Conservation (phyloP, 1,140 invertebrate species). For the Leucophenga varia region DNA sequence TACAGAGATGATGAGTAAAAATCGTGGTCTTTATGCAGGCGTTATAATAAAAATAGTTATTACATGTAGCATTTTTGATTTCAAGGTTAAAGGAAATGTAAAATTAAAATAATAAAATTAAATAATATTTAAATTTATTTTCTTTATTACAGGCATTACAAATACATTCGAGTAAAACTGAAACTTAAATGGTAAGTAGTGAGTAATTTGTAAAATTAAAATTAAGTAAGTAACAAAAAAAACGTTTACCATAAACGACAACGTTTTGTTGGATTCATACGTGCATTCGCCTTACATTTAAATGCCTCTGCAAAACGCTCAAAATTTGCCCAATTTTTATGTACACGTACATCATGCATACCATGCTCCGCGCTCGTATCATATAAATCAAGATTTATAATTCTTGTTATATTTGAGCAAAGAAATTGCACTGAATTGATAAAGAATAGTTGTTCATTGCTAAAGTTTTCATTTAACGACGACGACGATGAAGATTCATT, state of each 20-base stretch:
- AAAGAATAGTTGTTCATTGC: constrained; percentile 28
- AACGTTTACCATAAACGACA: constrained; percentile 28
- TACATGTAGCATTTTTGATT: too few species aligned
- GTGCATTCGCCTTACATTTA: constrained; percentile 21
- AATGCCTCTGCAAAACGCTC: constrained; percentile 31
- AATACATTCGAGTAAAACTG: too few species aligned
- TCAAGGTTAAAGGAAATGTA: too few species aligned
- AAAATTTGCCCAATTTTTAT: constrained; percentile 34
- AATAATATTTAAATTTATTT: not conserved
- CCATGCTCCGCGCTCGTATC: constrained; percentile 24
- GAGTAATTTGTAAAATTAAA: too few species aligned
- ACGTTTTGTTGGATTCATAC: constrained; percentile 18
- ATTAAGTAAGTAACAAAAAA: too few species aligned
- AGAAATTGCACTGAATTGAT: constrained; percentile 38
- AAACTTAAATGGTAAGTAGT: too few species aligned
- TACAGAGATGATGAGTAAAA: too few species aligned
- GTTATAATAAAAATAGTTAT: too few species aligned
- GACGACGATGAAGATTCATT: not conserved
- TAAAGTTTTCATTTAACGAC: constrained; percentile 10
- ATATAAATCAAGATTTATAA: constrained; percentile 5
- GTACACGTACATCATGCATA: constrained; percentile 30
- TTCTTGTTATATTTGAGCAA: constrained; percentile 29
- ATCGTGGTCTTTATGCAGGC: too few species aligned
- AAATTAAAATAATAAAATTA: too few species aligned
- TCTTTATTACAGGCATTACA: too few species aligned